Evolutionary conservation across 1,140 invertebrate species (phyloP), one percentile per base, ranked within the genome.

Genomic region (Pachyrhynchus sulphureomaculatus): DNA sequence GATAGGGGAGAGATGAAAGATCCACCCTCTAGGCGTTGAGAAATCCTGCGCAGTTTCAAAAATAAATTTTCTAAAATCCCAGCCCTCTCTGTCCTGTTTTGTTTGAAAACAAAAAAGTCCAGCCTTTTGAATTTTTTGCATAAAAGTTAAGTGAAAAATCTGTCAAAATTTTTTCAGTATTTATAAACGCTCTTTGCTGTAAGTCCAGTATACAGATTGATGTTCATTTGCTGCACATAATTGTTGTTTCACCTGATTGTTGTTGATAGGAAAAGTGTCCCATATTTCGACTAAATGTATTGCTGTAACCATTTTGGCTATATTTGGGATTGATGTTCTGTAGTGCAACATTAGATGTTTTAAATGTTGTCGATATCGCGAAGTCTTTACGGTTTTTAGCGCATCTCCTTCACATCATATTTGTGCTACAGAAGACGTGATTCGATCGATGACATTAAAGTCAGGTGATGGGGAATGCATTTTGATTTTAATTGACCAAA

Each of bases 131-230:
- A 51, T 33, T 52, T 58, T 48, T 54, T 42, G 18, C 32, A 24
- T 41, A 45, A 18, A 18, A 62, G 60, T 49, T 17, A 24, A 62
- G 52, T 61, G 68, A 70, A 68, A 66, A 68, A 72, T 53, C 64
- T 61, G 54, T 49, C 70, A 72, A 68, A 70, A 72, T 72, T 70
- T 66, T 72, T 65, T 62, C 64, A 62, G 64, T 62, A 70, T 68
- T 72, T 62, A 62, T 70, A 67, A 68, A 65, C 67, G 68, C 68
- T 63, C 63, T 69, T 71, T 70, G 70, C 66, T 70, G 70, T 72
- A 72, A 72, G 69, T 71, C 51, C 39, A 51, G 37, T 48, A 36
- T 36, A 65, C 54, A 64, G 41, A 21, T 68, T 48, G 61, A 58
- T 70, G 62, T 69, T 56, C 55, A 63, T 69, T 65, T 68, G 65